Percentiles rank a stretch among this genome's conserved stretches.
Evolutionary conservation across 1,140 invertebrate genomes (phyloP).

Genomic region (Trachelipus rathkii): DNA sequence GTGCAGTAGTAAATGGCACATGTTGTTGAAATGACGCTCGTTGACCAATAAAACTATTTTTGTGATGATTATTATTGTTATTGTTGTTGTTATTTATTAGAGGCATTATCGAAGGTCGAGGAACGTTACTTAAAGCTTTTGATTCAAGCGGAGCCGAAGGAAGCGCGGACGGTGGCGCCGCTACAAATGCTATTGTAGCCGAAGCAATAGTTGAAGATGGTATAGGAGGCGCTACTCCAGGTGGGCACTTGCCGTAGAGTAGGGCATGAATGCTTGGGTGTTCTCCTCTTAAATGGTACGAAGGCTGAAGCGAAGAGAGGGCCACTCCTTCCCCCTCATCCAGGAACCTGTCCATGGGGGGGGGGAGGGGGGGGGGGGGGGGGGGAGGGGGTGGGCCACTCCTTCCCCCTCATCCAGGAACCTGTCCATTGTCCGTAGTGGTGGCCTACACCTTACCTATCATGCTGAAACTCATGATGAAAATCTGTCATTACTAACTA

Average conservation of each 20-base stretch:
- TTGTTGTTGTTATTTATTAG: not conserved
- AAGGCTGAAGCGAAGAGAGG: slow-evolving; percentile 37
- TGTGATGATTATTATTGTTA: not conserved
- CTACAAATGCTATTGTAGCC: not conserved
- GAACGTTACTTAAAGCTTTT: not conserved
- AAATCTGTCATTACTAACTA: slow-evolving; percentile 35
- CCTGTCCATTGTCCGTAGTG: no score
- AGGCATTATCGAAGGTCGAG: not conserved
- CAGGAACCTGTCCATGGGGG: slow-evolving; percentile 80
- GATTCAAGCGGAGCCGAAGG: not conserved
- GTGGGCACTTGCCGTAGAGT: slow-evolving; percentile 46
- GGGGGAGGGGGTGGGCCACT: slow-evolving; percentile 14
- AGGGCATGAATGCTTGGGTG: slow-evolving; percentile 37
- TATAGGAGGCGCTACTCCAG: slow-evolving; percentile 38
- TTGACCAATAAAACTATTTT: no score
- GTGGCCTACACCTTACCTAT: slow-evolving; percentile 47
- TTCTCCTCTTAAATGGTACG: not conserved
- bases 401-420: slow-evolving; percentile 75
- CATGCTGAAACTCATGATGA: slow-evolving; percentile 35
- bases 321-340: slow-evolving; percentile 65
- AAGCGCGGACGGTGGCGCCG: not conserved
- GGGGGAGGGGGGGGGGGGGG: no score
- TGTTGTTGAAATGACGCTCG: no score
- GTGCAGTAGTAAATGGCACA: no score
- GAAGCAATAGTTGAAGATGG: not conserved